phyloP scores from a whole-genome alignment of 2,113 vertebrate genomes.

The Colaptes auratus region DNA sequence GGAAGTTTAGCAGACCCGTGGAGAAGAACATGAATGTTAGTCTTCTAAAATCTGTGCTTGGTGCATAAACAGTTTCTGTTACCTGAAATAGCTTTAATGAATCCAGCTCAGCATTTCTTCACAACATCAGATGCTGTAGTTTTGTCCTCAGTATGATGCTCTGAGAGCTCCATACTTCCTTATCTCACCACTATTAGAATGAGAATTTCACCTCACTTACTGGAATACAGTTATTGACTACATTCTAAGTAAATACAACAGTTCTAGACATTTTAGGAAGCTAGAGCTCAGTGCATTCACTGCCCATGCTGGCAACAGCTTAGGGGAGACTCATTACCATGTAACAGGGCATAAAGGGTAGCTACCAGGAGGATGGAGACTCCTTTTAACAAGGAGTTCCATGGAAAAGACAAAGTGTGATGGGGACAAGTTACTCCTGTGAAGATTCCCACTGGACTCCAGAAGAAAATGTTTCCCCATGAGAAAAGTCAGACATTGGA shows the following conservation, averaged over 20 bases:
- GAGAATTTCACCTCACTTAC: background rate
- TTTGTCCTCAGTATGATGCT: background rate
- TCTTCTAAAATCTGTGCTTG: background rate
- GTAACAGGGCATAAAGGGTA: no score
- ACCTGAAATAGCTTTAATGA: background rate
- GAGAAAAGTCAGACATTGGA: no score
- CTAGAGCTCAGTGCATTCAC: background rate
- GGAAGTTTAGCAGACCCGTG: background rate
- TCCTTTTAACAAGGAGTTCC: no score
- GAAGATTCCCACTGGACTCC: no score
- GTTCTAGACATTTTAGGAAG: background rate
- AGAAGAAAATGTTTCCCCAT: no score
- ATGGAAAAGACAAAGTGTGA: no score
- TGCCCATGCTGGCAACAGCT: background rate
- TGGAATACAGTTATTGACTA: background rate
- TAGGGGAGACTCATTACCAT: background rate
- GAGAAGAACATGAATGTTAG: background rate
- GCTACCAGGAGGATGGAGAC: no score
- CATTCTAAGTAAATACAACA: background rate
- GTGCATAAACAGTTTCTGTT: background rate
- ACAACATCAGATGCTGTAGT: background rate
- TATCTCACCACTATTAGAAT: background rate
- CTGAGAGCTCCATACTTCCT: background rate
- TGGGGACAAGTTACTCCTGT: no score
- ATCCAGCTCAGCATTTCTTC: background rate